Conservation (phyloP, 1,140 invertebrate species). For the Pseudomyrmex dendroicus region DNA sequence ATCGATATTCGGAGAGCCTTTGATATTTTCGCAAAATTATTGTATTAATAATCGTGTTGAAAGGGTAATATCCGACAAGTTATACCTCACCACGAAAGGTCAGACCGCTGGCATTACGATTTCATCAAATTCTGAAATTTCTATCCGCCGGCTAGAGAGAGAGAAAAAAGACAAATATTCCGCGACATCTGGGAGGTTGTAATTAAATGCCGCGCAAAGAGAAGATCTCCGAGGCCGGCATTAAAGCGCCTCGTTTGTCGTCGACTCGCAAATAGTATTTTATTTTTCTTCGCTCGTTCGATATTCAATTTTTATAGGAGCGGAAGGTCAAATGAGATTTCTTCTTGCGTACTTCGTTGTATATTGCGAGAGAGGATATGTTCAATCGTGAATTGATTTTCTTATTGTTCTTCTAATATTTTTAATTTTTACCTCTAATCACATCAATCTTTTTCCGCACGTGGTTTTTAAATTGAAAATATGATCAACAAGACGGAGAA, state of each 20-base stretch:
- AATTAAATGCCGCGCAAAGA: constrained; percentile 35
- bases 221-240: neutral
- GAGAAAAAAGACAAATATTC: neutral
- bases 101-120: constrained; percentile 10
- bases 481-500: neutral
- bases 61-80: constrained; percentile 9
- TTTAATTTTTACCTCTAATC: neutral
- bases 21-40: constrained; percentile 52
- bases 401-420: neutral
- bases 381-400: neutral
- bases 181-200: constrained; percentile 1
- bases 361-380: constrained; percentile 5
- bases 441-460: too few species aligned
- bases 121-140: constrained; percentile 40
- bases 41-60: constrained; percentile 28
- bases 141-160: neutral
- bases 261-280: constrained; percentile 18
- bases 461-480: neutral
- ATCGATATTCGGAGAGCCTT: constrained; percentile 37
- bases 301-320: constrained; percentile 34
- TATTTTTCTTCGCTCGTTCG: constrained; percentile 11
- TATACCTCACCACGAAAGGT: constrained; percentile 20
- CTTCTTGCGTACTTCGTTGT: neutral
- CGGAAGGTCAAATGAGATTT: neutral
- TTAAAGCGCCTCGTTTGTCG: neutral